Percentiles rank a stretch among this genome's conserved stretches.
Conservation (phyloP, 2,797 vertebrate genomes). For the Fundulus diaphanus region DNA sequence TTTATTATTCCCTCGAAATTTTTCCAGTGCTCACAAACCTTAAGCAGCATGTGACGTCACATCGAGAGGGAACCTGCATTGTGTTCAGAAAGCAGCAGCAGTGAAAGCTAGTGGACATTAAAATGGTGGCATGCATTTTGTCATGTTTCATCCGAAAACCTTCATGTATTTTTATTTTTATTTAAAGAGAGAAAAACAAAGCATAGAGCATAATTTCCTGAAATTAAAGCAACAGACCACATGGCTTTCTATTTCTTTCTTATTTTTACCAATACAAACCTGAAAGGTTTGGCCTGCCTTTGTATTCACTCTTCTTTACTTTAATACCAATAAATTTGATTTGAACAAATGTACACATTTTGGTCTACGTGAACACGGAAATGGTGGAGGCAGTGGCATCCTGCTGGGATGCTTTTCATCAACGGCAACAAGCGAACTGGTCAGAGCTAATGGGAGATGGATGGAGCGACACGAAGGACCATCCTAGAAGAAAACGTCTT, state of each 20-base stretch:
- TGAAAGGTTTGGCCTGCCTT: background rate
- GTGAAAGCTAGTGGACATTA: background rate
- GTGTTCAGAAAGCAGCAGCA: background rate
- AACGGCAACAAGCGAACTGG: background rate
- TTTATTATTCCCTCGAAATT: slow-evolving; percentile 4
- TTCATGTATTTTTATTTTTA: background rate
- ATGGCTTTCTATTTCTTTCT: background rate
- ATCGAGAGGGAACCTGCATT: background rate
- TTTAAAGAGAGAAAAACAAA: background rate
- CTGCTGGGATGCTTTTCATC: background rate
- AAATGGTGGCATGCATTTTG: background rate
- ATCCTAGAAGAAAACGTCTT: too few relatives aligned
- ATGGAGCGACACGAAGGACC: background rate
- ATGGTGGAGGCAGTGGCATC: background rate
- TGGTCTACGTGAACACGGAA: background rate
- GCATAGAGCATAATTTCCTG: background rate
- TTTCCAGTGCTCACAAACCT: background rate
- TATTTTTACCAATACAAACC: background rate
- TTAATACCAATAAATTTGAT: too few relatives aligned
- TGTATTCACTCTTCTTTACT: background rate
- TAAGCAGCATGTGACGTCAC: background rate
- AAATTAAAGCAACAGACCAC: background rate
- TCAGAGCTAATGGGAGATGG: background rate
- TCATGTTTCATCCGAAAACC: background rate
- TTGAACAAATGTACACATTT: background rate